Evolutionary conservation across 2,888 invertebrate species (phyloP).

Genomic region (Trissolcus japonicus): DNA sequence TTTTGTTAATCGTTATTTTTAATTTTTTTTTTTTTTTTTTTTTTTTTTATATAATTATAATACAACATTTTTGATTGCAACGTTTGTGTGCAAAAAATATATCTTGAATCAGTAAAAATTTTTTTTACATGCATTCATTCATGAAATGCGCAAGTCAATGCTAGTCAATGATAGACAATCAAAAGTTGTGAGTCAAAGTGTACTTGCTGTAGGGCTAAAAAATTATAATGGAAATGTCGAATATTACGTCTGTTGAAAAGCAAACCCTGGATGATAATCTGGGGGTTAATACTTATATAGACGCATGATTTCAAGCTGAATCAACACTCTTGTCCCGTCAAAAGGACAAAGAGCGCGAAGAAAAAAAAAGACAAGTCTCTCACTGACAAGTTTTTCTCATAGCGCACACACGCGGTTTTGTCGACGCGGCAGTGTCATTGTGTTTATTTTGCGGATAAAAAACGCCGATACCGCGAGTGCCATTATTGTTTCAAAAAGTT

Average conservation of each 20-base stretch:
- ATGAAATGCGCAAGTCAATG: no score
- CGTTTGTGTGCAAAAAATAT: no score
- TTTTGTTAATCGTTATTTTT: constrained; percentile 15
- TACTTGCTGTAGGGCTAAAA: no score
- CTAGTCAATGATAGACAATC: no score
- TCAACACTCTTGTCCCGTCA: constrained; percentile 39
- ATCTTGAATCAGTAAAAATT: no score
- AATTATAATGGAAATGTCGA: constrained; percentile 10
- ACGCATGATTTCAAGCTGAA: constrained; percentile 36
- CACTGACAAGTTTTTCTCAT: constrained; percentile 40
- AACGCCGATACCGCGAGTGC: constrained; percentile 20
- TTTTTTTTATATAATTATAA: not conserved
- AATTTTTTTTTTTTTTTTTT: constrained; percentile 12
- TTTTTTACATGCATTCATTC: no score
- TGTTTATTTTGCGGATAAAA: constrained; percentile 19
- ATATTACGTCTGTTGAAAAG: constrained; percentile 31
- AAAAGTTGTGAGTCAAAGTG: no score
- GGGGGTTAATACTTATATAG: constrained; percentile 35
- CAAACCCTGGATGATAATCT: constrained; percentile 40
- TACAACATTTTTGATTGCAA: no score
- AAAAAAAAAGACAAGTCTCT: constrained; percentile 23
- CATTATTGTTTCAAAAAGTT: constrained; percentile 33
- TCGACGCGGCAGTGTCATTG: constrained; percentile 27
- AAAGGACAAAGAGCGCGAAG: constrained; percentile 40
- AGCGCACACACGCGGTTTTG: constrained; percentile 23